Evolutionary conservation across 2,888 invertebrate genomes (phyloP).

Genomic region (Zhuqinia jingwanae): DNA sequence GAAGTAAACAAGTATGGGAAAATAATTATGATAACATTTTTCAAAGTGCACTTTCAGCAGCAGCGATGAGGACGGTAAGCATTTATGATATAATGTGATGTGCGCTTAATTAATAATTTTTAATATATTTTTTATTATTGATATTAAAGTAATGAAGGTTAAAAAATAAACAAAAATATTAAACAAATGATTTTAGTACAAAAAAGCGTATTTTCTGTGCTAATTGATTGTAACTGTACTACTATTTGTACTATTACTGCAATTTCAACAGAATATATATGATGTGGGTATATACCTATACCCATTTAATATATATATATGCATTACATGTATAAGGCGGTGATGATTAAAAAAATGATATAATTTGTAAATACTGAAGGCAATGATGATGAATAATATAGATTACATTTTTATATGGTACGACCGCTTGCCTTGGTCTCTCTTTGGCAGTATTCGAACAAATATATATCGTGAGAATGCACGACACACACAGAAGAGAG

Average conservation of each 20-base stretch:
- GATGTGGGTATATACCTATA: neutral
- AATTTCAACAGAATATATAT: neutral
- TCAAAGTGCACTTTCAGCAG: slow-evolving; percentile 27
- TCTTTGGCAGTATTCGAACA: no score
- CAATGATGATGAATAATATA: no score
- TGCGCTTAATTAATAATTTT: slow-evolving; percentile 5
- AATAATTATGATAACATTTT: slow-evolving; percentile 48
- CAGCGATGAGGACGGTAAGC: slow-evolving; percentile 61
- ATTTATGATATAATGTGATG: slow-evolving; percentile 60
- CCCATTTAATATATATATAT: neutral
- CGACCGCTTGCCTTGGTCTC: neutral
- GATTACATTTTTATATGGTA: no score
- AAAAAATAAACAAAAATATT: slow-evolving; percentile 36
- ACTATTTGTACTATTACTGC: neutral
- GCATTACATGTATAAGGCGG: no score
- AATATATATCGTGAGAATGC: slow-evolving; percentile 19
- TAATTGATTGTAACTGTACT: no score
- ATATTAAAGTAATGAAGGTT: neutral
- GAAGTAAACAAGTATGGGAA: slow-evolving; percentile 53
- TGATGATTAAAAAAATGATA: no score
- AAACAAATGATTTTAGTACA: slow-evolving; percentile 21
- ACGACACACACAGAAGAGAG: neutral
- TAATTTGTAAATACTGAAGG: no score
- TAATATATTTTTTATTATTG: slow-evolving; percentile 12
- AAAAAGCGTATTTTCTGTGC: slow-evolving; percentile 47